These are phyloP conservation scores for Steinernema khuongi DNA, from an alignment of 1,140 invertebrate species.

Conservation along the genomic window DNA sequence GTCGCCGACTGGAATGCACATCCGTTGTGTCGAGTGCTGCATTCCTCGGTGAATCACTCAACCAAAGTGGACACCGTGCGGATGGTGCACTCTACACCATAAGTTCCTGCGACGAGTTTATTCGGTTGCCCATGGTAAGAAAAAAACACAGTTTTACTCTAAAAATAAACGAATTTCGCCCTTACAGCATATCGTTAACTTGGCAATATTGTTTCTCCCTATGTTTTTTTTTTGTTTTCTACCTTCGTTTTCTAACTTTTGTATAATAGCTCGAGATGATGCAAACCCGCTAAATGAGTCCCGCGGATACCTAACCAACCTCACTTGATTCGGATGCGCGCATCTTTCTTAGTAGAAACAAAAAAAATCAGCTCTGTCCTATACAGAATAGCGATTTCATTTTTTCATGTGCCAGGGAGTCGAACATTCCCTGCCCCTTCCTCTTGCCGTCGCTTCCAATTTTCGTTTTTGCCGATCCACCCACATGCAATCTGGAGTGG, in stretches of 20 bases:
- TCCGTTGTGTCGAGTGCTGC: slow-evolving; percentile 5
- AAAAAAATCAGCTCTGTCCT: too few relatives aligned
- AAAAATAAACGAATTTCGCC: background rate
- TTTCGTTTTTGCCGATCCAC: too few relatives aligned
- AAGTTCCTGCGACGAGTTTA: background rate
- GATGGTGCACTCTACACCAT: background rate
- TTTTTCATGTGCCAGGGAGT: too few relatives aligned
- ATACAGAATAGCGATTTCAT: too few relatives aligned
- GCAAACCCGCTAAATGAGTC: too few relatives aligned
- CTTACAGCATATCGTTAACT: background rate
- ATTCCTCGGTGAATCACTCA: background rate
- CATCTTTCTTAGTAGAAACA: too few relatives aligned
- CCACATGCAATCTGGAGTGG: too few relatives aligned
- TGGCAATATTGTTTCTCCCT: background rate
- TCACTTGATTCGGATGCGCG: too few relatives aligned
- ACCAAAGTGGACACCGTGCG: background rate
- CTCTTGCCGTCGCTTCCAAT: too few relatives aligned
- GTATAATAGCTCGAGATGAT: too few relatives aligned
- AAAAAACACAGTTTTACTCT: background rate
- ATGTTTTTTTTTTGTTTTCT: background rate
- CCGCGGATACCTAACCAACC: too few relatives aligned
- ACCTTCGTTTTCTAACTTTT: background rate
- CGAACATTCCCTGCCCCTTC: too few relatives aligned
- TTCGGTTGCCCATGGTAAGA: background rate
- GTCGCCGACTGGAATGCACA: slow-evolving; percentile 6